phyloP scores from a whole-genome alignment of 2,113 vertebrate species.

The Esox niger region DNA sequence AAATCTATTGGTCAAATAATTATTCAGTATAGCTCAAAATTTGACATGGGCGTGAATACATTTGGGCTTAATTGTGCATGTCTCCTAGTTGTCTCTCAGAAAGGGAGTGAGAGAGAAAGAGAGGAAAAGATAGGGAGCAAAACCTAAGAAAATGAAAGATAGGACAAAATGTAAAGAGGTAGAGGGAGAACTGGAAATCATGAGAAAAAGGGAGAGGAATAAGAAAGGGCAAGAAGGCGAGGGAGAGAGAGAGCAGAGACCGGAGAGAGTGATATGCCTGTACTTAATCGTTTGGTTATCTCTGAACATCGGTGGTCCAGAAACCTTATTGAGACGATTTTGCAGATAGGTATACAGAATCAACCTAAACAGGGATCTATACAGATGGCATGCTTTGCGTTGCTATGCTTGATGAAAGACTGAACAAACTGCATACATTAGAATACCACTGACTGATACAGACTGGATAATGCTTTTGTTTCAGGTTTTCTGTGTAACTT shows the following conservation, averaged over 20 bases:
- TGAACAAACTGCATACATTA: background rate
- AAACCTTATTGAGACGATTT: conserved; percentile 4
- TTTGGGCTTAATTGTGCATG: too few relatives aligned
- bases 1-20: too few relatives aligned
- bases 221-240: background rate
- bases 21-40: too few relatives aligned
- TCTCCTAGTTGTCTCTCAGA: background rate
- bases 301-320: conserved; percentile 14
- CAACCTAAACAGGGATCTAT: background rate
- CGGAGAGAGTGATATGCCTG: background rate
- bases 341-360: background rate
- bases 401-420: conserved; percentile 7
- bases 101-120: background rate
- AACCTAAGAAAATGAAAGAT: background rate
- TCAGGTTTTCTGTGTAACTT: too few relatives aligned
- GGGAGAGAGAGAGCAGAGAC: background rate
- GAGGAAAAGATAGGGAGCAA: conserved; percentile 11
- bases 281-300: conserved; percentile 32
- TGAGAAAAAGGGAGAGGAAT: too few relatives aligned
- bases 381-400: background rate
- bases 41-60: too few relatives aligned
- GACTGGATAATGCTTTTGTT: background rate
- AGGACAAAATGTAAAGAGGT: background rate
- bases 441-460: too few relatives aligned
- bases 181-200: too few relatives aligned